Conservation (phyloP, 2,888 invertebrate genomes). For the Lithophane socia region DNA sequence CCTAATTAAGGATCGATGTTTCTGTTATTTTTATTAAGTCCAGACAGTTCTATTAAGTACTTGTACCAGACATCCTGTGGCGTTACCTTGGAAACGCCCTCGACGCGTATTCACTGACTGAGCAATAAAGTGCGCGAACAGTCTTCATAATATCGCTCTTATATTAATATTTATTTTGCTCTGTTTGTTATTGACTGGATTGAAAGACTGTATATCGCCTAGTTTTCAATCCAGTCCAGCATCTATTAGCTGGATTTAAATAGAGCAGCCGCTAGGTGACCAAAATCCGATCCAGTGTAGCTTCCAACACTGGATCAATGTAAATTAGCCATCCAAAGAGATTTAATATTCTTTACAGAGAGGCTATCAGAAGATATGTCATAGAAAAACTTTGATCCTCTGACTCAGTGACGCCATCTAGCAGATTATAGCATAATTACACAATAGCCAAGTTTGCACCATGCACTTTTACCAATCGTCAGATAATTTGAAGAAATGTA, state of each 20-base stretch:
- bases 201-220: neutral
- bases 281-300: neutral
- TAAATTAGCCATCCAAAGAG: neutral
- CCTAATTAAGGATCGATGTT: neutral
- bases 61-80: slow-evolving; percentile 4
- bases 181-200: neutral
- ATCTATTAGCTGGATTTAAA: neutral
- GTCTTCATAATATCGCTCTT: neutral
- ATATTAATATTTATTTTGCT: neutral
- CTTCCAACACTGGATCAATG: neutral
- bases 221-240: neutral
- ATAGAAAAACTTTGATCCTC: too few relatives aligned
- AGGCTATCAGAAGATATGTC: neutral
- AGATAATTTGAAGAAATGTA: neutral
- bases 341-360: neutral
- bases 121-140: neutral
- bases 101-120: neutral
- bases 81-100: slow-evolving; percentile 4
- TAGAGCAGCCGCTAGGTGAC: neutral
- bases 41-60: neutral
- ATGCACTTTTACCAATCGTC: neutral
- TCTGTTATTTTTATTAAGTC: neutral
- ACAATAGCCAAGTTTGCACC: neutral
- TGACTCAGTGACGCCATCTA: too few relatives aligned
- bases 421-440: neutral